Evolutionary conservation across 2,888 invertebrate species (phyloP).

Genomic region (Pandemis heparana): DNA sequence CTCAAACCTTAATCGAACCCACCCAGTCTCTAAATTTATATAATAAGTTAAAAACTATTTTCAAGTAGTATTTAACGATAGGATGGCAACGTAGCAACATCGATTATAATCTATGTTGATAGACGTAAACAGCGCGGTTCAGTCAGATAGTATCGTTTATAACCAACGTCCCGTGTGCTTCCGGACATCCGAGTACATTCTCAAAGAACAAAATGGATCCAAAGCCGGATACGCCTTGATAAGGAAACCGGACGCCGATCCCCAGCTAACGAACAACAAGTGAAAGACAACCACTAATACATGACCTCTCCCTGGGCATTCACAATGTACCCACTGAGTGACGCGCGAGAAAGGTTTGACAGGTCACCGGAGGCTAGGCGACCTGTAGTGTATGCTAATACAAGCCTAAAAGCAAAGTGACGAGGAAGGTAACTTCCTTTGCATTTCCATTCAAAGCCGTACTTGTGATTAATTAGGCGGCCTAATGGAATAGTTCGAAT

Average conservation of each 20-base stretch:
- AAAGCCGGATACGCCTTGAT: constrained; percentile 71
- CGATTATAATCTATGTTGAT: constrained; percentile 17
- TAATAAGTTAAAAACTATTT: background rate
- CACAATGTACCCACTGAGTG: constrained; percentile 14
- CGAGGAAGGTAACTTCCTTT: constrained; percentile 33
- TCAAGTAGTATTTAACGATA: background rate
- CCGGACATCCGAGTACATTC: constrained; percentile 63
- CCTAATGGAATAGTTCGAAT: constrained; percentile 19
- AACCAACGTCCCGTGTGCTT: constrained; percentile 42
- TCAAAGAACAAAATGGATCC: constrained; percentile 72
- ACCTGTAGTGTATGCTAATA: constrained; percentile 45
- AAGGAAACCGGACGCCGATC: constrained; percentile 76
- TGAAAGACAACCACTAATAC: constrained; percentile 56
- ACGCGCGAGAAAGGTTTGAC: constrained; percentile 42
- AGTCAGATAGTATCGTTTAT: constrained; percentile 33
- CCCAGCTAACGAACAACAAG: constrained; percentile 75
- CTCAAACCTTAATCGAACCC: too few relatives aligned
- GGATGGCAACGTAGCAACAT: background rate
- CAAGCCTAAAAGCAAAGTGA: constrained; percentile 34
- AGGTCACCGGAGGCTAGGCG: constrained; percentile 53
- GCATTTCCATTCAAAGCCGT: constrained; percentile 28
- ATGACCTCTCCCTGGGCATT: constrained; percentile 52
- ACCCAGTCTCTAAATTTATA: too few relatives aligned
- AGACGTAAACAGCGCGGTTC: constrained; percentile 19
- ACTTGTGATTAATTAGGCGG: constrained; percentile 33